Conservation (phyloP, 2,113 vertebrate genomes). For the Opisthocomus hoazin region DNA sequence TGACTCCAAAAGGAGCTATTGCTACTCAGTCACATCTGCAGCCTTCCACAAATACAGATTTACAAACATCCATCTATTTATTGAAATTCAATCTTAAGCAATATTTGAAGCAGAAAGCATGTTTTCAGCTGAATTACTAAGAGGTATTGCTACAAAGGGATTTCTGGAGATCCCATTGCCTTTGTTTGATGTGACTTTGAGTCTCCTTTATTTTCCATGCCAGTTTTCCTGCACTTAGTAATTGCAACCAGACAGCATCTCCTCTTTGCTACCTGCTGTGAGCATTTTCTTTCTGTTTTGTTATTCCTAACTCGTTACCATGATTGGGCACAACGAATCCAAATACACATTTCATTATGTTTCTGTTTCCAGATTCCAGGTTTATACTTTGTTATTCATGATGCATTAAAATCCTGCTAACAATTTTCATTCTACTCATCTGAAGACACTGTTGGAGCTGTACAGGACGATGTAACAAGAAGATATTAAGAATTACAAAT, state of each 20-base stretch:
- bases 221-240: not conserved
- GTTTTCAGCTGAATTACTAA: not conserved
- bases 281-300: not conserved
- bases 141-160: not conserved
- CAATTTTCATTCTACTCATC: not conserved
- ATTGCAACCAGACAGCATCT: not conserved
- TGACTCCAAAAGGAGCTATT: fast-evolving
- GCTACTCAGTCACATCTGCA: not conserved
- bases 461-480: not conserved
- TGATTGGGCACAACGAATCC: not conserved
- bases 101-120: not conserved
- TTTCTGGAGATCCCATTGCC: not conserved
- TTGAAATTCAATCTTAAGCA: not conserved
- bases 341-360: not conserved
- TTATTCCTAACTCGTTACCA: not conserved
- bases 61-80: not conserved
- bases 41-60: not conserved
- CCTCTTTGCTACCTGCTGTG: not conserved
- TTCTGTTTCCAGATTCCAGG: not conserved
- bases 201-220: not conserved
- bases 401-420: not conserved
- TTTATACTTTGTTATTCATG: not conserved
- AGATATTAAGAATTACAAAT: not conserved
- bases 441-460: not conserved
- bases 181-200: not conserved